These are phyloP conservation scores for Ceyx melanurus DNA, from an alignment of 2,113 vertebrate genomes.

Conservation along the genomic window DNA sequence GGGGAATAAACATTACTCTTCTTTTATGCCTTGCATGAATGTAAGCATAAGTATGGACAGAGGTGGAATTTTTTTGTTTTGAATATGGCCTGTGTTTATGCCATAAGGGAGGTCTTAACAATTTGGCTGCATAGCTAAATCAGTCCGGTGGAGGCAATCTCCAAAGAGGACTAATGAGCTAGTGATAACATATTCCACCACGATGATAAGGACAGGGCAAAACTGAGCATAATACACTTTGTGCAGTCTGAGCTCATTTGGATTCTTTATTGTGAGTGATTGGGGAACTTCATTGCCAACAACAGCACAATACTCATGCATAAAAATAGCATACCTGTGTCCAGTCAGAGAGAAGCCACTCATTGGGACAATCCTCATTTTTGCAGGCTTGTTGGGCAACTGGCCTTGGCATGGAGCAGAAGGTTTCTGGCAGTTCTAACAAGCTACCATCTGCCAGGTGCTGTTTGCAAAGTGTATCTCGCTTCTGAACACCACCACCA, in stretches of 20 bases:
- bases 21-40: neutral
- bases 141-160: neutral
- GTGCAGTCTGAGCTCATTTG: neutral
- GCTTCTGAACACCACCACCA: conserved; percentile 82
- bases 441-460: conserved; percentile 90
- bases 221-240: neutral
- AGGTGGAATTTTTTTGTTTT: neutral
- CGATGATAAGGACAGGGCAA: neutral
- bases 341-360: conserved; percentile 89
- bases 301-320: neutral
- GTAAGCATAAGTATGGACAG: neutral
- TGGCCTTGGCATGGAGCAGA: conserved; percentile 79
- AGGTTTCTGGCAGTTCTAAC: conserved; percentile 87
- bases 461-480: conserved; percentile 86
- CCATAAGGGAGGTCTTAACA: neutral
- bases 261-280: neutral
- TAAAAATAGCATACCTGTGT: conserved; percentile 79
- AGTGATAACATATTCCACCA: neutral
- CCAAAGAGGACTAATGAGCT: neutral
- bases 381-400: conserved; percentile 78
- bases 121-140: neutral
- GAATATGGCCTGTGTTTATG: neutral
- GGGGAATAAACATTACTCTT: neutral
- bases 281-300: neutral
- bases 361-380: conserved; percentile 82